Base-by-base conservation (phyloP, 2,113 vertebrate genomes). In the Sphaerodactylus townsendi region DNA sequence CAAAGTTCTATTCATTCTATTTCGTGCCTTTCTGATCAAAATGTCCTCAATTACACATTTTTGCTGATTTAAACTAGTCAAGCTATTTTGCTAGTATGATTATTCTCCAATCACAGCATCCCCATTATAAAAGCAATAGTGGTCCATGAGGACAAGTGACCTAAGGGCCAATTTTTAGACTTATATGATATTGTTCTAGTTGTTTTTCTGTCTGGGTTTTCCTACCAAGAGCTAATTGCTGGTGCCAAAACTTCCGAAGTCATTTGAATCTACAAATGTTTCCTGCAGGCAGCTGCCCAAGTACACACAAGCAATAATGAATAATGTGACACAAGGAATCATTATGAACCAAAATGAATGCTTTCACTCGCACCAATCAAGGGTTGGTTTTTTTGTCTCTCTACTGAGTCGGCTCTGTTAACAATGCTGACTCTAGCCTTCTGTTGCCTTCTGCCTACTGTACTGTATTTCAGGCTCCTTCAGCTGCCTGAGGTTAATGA, bases 11-110 rank as follows among this genome's bases (percentile, higher is more conserved):
- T 68, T 35, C 0, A 0, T 17, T 2, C 0, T 59, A 72, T 77
- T 65, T 65, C 74, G 82, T 0, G 0, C 23, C 48, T 1, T 0
- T 0, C 59, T 11, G 65, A 10, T 48, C 19, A 48, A 21, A 23
- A 0, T 21, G 53, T 41, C 65, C 41, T 69, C 75, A 77, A 50
- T 4, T 5, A n/a, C 28, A 28, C 2, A 1, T 5, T 17, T 21
- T 48, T 66, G 64, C 64, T 14, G 10, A n/a, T 19, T 21, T 28
- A 28, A 19, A 13, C 8, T 14, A 56, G 46, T 9, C 35, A 46
- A 23, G 5, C 37, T 72, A 37, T 75, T 37, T 0, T 1, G 35
- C 15, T 80, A 72, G 50, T 75, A 64, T 10, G 39, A 33, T 4
- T 0, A 1, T n/a, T 25, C 7, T 2, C 4, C 71, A 69, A 33